Evolutionary conservation across 1,140 invertebrate species (phyloP).

Genomic region (Drosophila dunni): DNA sequence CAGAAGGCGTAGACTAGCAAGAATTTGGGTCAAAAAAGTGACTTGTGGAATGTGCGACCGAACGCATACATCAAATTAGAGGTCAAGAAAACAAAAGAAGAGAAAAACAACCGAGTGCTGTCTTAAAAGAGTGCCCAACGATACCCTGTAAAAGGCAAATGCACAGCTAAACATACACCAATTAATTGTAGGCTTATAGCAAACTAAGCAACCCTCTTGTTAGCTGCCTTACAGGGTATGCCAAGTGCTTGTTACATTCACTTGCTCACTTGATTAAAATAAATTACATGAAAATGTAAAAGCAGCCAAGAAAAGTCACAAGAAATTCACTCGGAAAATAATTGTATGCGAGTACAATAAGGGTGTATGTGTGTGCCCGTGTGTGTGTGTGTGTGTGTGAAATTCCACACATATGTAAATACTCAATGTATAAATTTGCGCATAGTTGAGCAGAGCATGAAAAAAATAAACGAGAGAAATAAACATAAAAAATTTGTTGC

Average conservation of each 20-base stretch:
- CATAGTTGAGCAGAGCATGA: slow-evolving; percentile 10
- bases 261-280: slow-evolving; percentile 33
- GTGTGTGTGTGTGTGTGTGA: not conserved
- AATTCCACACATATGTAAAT: not conserved
- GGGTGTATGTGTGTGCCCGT: not conserved
- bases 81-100: slow-evolving; percentile 22
- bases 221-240: not conserved
- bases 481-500: slow-evolving; percentile 57
- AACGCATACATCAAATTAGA: slow-evolving; percentile 23
- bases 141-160: not conserved
- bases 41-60: slow-evolving; percentile 18
- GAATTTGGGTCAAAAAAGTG: slow-evolving; percentile 28
- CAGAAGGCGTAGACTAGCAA: slow-evolving; percentile 8
- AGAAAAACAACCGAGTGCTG: not conserved
- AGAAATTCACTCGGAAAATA: slow-evolving; percentile 21
- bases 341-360: not conserved
- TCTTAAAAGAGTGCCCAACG: not conserved
- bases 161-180: too few relatives aligned
- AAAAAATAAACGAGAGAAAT: slow-evolving; percentile 21
- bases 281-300: slow-evolving; percentile 33
- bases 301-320: slow-evolving; percentile 14
- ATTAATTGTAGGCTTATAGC: not conserved
- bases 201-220: not conserved
- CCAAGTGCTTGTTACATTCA: slow-evolving; percentile 23
- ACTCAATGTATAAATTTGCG: not conserved